Conservation (phyloP, 2,113 vertebrate genomes). For the Bucco capensis region DNA sequence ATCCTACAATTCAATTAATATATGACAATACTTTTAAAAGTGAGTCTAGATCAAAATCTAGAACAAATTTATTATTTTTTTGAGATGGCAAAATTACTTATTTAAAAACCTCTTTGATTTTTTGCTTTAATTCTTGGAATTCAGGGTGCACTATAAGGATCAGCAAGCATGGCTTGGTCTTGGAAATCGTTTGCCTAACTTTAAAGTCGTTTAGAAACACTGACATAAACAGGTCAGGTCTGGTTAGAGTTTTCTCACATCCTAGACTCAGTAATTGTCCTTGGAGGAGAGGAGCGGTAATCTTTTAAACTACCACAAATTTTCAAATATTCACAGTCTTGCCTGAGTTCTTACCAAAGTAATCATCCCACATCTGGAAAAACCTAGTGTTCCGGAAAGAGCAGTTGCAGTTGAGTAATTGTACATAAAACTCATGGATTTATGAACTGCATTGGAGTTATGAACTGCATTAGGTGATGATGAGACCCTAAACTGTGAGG, state of each 20-base stretch:
- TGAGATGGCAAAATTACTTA: background rate
- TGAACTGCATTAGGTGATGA: background rate
- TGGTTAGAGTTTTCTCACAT: background rate
- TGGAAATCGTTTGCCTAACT: background rate
- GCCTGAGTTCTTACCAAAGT: background rate
- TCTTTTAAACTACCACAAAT: background rate
- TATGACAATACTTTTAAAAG: constrained; percentile 31
- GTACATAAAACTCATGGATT: background rate
- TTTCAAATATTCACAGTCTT: background rate
- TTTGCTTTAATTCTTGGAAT: background rate
- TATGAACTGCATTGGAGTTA: too few species aligned
- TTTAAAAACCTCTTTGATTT: background rate
- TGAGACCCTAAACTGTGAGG: background rate
- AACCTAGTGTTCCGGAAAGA: background rate
- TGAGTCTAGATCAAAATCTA: constrained; percentile 26
- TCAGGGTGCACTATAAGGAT: background rate
- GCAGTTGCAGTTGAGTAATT: background rate
- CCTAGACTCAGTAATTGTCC: background rate
- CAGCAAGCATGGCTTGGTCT: background rate
- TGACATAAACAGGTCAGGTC: background rate
- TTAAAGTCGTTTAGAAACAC: background rate
- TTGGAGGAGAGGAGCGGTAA: background rate
- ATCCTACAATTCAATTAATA: constrained; percentile 34
- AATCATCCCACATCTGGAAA: background rate
- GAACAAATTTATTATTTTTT: background rate